Base-by-base conservation (phyloP, 2,113 vertebrate genomes). In the Barnardius zonarius region DNA sequence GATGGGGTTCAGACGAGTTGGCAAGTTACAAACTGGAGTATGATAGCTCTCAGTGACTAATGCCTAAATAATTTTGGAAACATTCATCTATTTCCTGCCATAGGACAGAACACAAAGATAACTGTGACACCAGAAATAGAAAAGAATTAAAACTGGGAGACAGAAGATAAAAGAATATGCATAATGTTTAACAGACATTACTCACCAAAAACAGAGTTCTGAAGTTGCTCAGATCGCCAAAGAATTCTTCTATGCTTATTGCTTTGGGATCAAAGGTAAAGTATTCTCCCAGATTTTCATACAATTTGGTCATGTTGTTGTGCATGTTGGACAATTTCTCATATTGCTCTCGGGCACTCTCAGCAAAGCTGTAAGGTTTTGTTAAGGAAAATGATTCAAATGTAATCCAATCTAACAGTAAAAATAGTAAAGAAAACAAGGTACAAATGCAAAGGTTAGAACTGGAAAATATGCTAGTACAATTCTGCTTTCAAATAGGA, bases 241-340 rank as follows among this genome's bases (percentile, higher is more conserved):
- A 99, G 97, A 99, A 99, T 79, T 99, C 99, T 93, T 99, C 99
- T 67, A 99, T 97, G 54, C 97, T 98, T 96, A 99, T 86, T 13
- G 96, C 90, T 95, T 99, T 99, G 13, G 99, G 97, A 95, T 99
- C 99, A 77, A 99, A 99, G 94, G 98, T 98, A 35, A 99, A 99
- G 88, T 98, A 99, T 68, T 99, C 99, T 92, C 99, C 99, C 62
- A 99, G 90, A 94, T 92, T 99, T 88, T 99, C 99, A 51, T 99
- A 99, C 23, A 99, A 96, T 85, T 99, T 99, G 15, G 97, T 98
- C 99, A 99, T 99, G 97, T 99, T 99, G 97, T 98, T 99, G 97
- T 99, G 98, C 99, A 99, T 99, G 94, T 97, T 99, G 90, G 98
- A 98, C 61, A 99, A 98, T 75, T 99, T 99, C 30, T 99, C 99